Conservation (phyloP, 1,140 invertebrate genomes). For the Drosophila azteca region DNA sequence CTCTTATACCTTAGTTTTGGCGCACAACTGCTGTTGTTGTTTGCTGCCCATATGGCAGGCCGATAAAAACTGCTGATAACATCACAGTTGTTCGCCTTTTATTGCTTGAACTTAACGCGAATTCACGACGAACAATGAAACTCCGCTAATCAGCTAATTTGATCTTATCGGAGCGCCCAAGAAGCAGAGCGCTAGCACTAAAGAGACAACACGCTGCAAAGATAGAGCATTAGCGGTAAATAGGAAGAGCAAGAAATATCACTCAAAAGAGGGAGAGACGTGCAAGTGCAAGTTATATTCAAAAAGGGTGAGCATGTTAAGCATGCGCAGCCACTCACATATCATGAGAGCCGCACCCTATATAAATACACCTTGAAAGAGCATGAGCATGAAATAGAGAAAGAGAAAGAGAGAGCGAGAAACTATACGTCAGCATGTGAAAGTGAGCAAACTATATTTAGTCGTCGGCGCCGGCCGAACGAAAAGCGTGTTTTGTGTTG, state of each 20-base stretch:
- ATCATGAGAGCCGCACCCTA: too few relatives aligned
- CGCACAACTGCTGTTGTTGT: not conserved
- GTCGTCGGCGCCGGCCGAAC: constrained; percentile 34
- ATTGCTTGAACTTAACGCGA: constrained; percentile 18
- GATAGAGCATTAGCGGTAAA: constrained; percentile 2
- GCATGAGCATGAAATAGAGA: not conserved
- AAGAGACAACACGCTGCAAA: not conserved
- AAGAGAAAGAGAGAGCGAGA: not conserved
- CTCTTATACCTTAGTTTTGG: not conserved
- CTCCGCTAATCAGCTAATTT: constrained; percentile 1
- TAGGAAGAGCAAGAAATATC: too few relatives aligned
- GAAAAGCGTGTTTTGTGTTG: constrained; percentile 4
- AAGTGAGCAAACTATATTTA: constrained; percentile 30
- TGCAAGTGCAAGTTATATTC: not conserved
- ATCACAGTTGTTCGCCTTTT: not conserved
- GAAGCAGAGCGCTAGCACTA: too few relatives aligned
- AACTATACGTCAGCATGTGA: not conserved
- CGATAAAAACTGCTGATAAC: constrained; percentile 15
- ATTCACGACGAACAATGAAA: constrained; percentile 8
- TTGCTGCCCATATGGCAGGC: not conserved
- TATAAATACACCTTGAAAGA: not conserved
- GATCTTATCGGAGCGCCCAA: constrained; percentile 6
- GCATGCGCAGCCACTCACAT: too few relatives aligned
- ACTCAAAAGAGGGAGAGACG: not conserved
- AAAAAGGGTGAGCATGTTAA: too few relatives aligned